Base-by-base conservation (phyloP, 2,113 vertebrate species). In the Chaenocephalus aceratus region DNA sequence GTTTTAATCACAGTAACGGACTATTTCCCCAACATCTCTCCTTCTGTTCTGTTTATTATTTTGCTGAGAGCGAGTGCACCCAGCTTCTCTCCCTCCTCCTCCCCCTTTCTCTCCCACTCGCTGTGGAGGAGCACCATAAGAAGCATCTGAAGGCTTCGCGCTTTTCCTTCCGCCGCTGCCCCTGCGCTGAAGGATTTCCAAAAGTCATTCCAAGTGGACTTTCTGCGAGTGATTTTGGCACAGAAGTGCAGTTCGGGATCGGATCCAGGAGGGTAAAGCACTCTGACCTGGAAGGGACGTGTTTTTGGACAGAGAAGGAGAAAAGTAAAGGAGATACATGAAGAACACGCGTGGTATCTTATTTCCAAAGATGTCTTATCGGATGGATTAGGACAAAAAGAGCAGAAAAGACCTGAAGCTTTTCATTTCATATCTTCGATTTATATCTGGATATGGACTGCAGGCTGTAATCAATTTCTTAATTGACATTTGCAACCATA, bases 191-290 rank as follows among this genome's bases (percentile, higher is more conserved):
- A 71, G 81, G 65, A 64, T 78, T 82, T 57, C 36, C 34, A 34
- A 77, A 86, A 87, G 79, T 80, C 63, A 16, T 69, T 53, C 23
- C 60, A 71, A 76, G 77, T 77, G 66, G 82, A 87, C 54, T 78
- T 58, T 54, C 65, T 57, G n/a, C 15, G 1, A 18, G 52, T 48
- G 36, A 51, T 54, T 66, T 60, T 60, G 79, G 11, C 46, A 62
- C 3, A 52, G 26, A 62, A 63, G 56, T 5, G 34, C 45, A 65
- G 41, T 21, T 16, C 13, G 18, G 62, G 54, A 72, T 54, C 56
- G n/a, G 15, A 18, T 60, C 56, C 46, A 53, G 72, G 72, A 2
- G 3, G 34, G 46, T 8, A 3, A 41, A 59, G 15, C 26, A 51
- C 69, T 49, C 61, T 57, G 72, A 74, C 51, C 60, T 73, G 67